A percentile compares a stretch with the other conserved stretches of the same genome.
These are phyloP conservation scores for Selenia dentaria DNA, from an alignment of 2,888 invertebrate genomes.

Conservation along the genomic window DNA sequence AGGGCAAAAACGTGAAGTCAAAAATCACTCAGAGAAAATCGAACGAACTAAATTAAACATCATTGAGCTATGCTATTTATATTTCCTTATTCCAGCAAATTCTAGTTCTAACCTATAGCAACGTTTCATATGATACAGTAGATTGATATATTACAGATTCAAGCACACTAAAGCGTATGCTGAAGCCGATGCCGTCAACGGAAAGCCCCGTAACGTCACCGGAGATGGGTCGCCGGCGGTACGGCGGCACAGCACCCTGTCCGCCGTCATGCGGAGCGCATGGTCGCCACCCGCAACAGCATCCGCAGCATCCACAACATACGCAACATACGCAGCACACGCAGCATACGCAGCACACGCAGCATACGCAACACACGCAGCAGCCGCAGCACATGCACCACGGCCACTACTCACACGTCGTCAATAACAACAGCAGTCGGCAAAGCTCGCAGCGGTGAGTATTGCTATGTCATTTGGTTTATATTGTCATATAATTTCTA, in stretches of 20 bases:
- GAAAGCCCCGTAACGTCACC: conserved; percentile 96
- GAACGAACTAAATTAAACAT: too few species aligned
- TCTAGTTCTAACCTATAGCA: too few species aligned
- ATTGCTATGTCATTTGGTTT: conserved; percentile 38
- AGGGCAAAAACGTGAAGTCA: too few species aligned
- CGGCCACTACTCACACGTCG: conserved; percentile 68
- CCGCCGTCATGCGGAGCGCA: conserved; percentile 87
- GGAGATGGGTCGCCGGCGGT: conserved; percentile 93
- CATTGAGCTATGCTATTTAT: too few species aligned
- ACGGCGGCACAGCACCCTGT: conserved; percentile 83
- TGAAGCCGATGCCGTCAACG: conserved; percentile 96
- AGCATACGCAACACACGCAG: conserved; percentile 79
- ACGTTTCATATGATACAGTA: too few species aligned
- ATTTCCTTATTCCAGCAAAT: too few species aligned
- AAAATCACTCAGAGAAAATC: too few species aligned
- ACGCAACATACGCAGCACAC: conserved; percentile 80
- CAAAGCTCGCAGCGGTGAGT: conserved; percentile 87
- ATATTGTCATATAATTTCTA: too few species aligned
- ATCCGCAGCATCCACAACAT: conserved; percentile 80
- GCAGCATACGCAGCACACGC: conserved; percentile 78
- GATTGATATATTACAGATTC: conserved; percentile 89
- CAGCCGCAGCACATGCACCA: conserved; percentile 83
- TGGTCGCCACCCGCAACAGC: conserved; percentile 80
- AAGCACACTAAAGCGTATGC: conserved; percentile 95
- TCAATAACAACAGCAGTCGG: conserved; percentile 87